A percentile compares a stretch with the other conserved stretches of the same genome.
These are phyloP conservation scores for Caloenas nicobarica DNA, from an alignment of 2,113 vertebrate genomes.

Conservation along the genomic window DNA sequence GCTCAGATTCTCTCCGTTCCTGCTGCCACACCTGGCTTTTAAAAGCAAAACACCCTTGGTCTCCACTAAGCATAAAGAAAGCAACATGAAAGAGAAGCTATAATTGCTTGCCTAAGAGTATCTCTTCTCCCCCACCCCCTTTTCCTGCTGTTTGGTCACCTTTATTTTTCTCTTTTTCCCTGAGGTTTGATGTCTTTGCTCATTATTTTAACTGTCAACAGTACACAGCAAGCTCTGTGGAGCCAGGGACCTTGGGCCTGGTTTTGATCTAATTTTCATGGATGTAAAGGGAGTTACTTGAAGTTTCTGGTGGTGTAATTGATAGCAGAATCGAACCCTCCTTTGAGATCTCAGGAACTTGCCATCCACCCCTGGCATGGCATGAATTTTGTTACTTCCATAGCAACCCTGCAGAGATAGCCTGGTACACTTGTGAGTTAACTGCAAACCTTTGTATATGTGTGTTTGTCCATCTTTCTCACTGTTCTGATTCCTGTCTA, in stretches of 20 bases:
- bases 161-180: slow-evolving; percentile 29
- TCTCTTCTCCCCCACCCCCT: not conserved
- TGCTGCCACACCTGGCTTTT: slow-evolving; percentile 39
- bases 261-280: slow-evolving; percentile 2
- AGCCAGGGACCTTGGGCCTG: not conserved
- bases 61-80: not conserved
- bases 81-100: slow-evolving; percentile 33
- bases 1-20: not conserved
- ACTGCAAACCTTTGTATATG: not conserved
- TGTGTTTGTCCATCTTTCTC: not conserved
- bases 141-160: slow-evolving; percentile 39
- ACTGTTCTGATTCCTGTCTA: not conserved
- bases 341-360: not conserved
- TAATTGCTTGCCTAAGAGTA: slow-evolving; percentile 46
- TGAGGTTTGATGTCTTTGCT: slow-evolving; percentile 39
- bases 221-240: not conserved
- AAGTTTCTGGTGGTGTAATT: not conserved
- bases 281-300: not conserved
- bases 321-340: not conserved
- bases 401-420: not conserved
- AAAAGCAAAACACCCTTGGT: slow-evolving; percentile 29
- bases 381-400: not conserved
- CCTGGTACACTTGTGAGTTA: not conserved
- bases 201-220: slow-evolving; percentile 41
- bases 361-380: not conserved